These are phyloP conservation scores for Trichechus manatus DNA, from an alignment of 2,113 vertebrate genomes.

Conservation along the genomic window DNA sequence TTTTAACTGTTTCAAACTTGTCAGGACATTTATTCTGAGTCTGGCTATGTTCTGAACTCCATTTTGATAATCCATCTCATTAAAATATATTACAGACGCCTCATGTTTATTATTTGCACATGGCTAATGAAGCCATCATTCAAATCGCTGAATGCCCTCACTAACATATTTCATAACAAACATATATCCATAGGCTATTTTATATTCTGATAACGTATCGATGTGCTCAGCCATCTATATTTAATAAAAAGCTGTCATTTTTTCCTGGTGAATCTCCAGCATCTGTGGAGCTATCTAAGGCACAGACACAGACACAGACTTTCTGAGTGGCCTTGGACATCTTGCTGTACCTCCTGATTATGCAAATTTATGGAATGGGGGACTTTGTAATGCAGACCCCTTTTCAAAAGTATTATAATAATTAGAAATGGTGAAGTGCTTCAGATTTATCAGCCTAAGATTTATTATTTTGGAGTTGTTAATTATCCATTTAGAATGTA, in stretches of 20 bases:
- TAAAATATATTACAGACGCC: constrained; percentile 54
- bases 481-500: neutral
- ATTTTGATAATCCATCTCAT: constrained; percentile 69
- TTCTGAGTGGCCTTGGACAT: neutral
- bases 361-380: neutral
- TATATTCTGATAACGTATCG: constrained; percentile 49
- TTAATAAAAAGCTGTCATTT: constrained; percentile 62
- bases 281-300: neutral
- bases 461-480: neutral
- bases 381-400: neutral
- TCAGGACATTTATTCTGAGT: constrained; percentile 55
- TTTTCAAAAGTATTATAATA: constrained; percentile 11
- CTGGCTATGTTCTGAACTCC: constrained; percentile 59
- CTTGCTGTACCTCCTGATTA: neutral
- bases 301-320: neutral
- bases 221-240: constrained; percentile 59
- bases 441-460: neutral
- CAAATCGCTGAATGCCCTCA: constrained; percentile 31
- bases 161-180: constrained; percentile 60
- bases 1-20: neutral
- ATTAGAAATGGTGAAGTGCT: constrained; percentile 14
- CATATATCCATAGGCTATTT: neutral
- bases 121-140: constrained; percentile 53
- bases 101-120: constrained; percentile 75
- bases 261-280: constrained; percentile 31